Evolutionary conservation across 2,888 invertebrate species (phyloP).

Genomic region (Hydroisotoma schaefferi): DNA sequence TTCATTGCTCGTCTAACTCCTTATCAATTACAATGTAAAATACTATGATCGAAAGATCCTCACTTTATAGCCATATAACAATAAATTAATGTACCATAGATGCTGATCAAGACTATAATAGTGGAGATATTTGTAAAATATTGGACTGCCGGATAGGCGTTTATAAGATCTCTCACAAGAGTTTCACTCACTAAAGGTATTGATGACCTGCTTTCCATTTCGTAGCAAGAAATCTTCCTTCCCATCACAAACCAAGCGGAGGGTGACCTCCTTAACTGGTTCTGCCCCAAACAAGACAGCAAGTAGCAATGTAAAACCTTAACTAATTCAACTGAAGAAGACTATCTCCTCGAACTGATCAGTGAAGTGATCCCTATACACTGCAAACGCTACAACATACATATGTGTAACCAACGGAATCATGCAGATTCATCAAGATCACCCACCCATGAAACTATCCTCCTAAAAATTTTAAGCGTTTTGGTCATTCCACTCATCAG

Average conservation of each 20-base stretch:
- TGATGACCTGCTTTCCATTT: constrained; percentile 16
- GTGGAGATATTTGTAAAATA: neutral
- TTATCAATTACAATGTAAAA: no score
- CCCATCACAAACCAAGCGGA: neutral
- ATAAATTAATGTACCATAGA: no score
- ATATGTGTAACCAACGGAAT: neutral
- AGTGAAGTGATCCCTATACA: no score
- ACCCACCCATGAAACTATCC: neutral
- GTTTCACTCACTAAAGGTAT: neutral
- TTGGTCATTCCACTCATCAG: neutral
- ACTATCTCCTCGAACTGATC: no score
- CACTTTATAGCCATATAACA: no score
- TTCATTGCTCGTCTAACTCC: no score
- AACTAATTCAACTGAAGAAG: no score
- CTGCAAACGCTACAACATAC: no score
- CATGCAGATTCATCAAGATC: neutral
- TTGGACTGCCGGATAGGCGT: neutral
- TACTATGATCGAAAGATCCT: no score
- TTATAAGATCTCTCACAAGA: neutral
- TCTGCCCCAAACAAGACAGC: no score
- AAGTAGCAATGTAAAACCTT: no score
- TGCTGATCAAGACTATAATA: neutral
- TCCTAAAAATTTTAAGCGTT: neutral
- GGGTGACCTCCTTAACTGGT: neutral
- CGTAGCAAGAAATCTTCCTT: neutral